Evolutionary conservation across 2,888 invertebrate species (phyloP), one percentile per base, ranked within the genome.

Genomic region (Antitype chi): DNA sequence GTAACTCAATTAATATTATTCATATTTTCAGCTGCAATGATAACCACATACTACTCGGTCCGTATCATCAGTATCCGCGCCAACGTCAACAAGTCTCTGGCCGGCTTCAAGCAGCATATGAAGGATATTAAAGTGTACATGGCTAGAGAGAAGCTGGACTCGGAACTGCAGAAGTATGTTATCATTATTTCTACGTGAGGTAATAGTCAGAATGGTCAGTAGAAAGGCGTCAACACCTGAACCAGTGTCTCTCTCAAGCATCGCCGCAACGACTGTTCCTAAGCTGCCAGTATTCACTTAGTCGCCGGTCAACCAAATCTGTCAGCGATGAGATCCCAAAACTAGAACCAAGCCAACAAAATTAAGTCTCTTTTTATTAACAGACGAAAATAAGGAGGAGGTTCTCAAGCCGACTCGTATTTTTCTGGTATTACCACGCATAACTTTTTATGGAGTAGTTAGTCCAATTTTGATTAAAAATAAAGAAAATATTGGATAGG

Each of bases 31-130:
- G 96, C 94, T 52, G 89, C 93, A 2, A 92, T 95, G 90, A 89
- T 94, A 38, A 90, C 90, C 23, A 95, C 95, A 0, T 96, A 95
- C 85, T 94, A 91, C 86, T 92, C 95, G 3, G 96, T 96, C 32
- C 91, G 94, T 68, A 94, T 96, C 80, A 95, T 96, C 89, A 95
- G 96, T 71, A 90, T 95, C 23, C 90, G 96, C 0, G 92, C 95
- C 0, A 94, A 95, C 85, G 95, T 95, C 43, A 95, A 96, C 90
- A 93, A 93, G 74, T 89, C 91, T 5, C 88, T 95, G 71, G 96
- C 95, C 0, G 89, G 91, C 5, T 96, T 93, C 87, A 95, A 95
- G 81, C 94, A 95, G 72, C 92, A 96, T 79, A 91, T 95, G 90
- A 92, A 90, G 73, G 95, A 96, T 73, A 93, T 96, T 49, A 74